Conservation (phyloP, 2,113 vertebrate species). For the Saimiri boliviensis region DNA sequence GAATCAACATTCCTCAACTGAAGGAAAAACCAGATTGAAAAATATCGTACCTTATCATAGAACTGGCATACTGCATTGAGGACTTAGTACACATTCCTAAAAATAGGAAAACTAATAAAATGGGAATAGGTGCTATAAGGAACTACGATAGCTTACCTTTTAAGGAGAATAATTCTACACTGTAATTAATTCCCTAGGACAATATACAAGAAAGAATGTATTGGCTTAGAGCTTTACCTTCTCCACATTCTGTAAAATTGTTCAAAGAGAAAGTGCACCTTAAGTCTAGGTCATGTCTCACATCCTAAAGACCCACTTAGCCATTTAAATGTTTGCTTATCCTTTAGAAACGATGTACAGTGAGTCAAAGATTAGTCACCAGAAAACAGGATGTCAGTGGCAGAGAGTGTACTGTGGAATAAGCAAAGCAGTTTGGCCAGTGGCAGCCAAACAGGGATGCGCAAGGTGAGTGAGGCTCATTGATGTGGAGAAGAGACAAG, state of each 20-base stretch:
- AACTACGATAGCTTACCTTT: neutral
- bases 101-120: neutral
- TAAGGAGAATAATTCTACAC: neutral
- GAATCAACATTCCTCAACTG: neutral
- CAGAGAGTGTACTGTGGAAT: neutral
- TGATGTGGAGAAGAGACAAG: neutral
- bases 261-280: neutral
- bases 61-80: neutral
- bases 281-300: neutral
- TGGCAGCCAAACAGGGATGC: neutral
- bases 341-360: neutral
- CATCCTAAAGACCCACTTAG: neutral
- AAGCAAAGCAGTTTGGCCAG: neutral
- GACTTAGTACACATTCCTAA: neutral
- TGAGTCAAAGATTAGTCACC: neutral
- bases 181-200: neutral
- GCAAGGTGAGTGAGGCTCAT: neutral
- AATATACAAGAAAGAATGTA: neutral
- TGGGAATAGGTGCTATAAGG: neutral
- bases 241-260: neutral
- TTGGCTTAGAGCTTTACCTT: neutral
- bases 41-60: neutral
- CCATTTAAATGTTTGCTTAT: neutral
- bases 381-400: neutral
- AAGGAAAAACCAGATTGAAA: neutral